Percentiles rank a stretch among this genome's conserved stretches.
Conservation (phyloP, 2,888 invertebrate species). For the Julus scandinavius region DNA sequence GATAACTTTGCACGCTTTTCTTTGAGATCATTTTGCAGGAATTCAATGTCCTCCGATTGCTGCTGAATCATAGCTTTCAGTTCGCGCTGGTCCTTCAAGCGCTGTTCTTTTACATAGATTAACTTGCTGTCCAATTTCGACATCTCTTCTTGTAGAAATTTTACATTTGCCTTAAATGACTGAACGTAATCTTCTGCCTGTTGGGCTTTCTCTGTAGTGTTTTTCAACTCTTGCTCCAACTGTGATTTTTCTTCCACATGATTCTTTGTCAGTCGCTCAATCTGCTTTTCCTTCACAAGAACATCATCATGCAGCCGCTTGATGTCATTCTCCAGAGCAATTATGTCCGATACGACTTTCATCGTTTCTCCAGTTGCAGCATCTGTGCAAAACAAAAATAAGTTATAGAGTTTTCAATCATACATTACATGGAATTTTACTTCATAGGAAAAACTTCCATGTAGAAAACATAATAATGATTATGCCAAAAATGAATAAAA, state of each 20-base stretch:
- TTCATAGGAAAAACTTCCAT: no score
- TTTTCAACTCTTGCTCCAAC: background rate
- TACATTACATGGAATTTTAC: no score
- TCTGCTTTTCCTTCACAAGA: conserved; percentile 22
- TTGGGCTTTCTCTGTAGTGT: background rate
- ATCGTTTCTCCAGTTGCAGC: background rate
- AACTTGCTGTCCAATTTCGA: background rate
- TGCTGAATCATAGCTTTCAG: background rate
- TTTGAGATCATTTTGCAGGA: background rate
- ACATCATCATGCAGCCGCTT: background rate
- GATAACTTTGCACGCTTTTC: background rate
- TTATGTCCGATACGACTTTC: conserved; percentile 19
- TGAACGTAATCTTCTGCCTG: background rate
- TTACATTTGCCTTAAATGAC: background rate
- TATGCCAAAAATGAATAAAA: no score
- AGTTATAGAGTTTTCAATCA: background rate
- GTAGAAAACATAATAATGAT: no score
- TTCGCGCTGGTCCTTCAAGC: background rate
- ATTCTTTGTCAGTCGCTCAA: background rate
- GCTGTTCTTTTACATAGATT: background rate
- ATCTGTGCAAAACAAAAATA: background rate
- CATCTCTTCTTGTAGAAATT: background rate
- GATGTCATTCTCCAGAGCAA: background rate
- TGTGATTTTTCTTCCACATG: background rate
- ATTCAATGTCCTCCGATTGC: background rate